Base-by-base conservation (phyloP, 2,888 invertebrate genomes). In the Melitaea athalia region DNA sequence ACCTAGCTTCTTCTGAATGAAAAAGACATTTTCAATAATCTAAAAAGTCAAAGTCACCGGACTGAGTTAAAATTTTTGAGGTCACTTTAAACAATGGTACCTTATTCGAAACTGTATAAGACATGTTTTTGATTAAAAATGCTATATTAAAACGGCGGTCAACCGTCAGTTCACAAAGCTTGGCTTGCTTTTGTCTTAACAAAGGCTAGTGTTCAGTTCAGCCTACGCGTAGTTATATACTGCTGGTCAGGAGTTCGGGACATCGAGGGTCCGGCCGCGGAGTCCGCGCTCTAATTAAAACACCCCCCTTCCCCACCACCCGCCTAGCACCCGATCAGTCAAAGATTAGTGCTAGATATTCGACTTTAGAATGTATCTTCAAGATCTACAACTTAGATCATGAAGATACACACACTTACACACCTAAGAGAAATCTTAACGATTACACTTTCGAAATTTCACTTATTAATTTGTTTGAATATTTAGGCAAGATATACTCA, bases 271-370 rank as follows among this genome's bases (percentile, higher is more conserved):
- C 80, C 81, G 79, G 83, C 85, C 85, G 87, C 86, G 83, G 84
- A 80, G 81, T 84, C 85, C 88, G 88, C 85, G 87, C 82, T 88
- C 91, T 91, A 91, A 91, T 91, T 91, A 91, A 90, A 89, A 86
- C 88, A 76, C 84, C 86, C 86, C 81, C 80, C 74, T 71, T 80
- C 75, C 7, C 77, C 78, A 72, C 74, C 74, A 60, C 74, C 68
- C 65, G 78, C 68, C 67, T 74, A 60, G 67, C 72, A 59, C 76
- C 74, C 74, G 72, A 74, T 75, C 52, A 67, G 24, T 17, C 72
- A 74, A 64, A 72, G 69, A 73, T 55, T 62, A 72, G 17, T 10
- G 31, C 17, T 55, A 55, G 53, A 50, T 50, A 10, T 50, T 50
- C 11, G 50, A 50, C 15, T 50, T 17, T 8, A 17, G 50, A 5